phyloP scores from a whole-genome alignment of 2,797 vertebrate genomes.

The Aphelocoma californica region DNA sequence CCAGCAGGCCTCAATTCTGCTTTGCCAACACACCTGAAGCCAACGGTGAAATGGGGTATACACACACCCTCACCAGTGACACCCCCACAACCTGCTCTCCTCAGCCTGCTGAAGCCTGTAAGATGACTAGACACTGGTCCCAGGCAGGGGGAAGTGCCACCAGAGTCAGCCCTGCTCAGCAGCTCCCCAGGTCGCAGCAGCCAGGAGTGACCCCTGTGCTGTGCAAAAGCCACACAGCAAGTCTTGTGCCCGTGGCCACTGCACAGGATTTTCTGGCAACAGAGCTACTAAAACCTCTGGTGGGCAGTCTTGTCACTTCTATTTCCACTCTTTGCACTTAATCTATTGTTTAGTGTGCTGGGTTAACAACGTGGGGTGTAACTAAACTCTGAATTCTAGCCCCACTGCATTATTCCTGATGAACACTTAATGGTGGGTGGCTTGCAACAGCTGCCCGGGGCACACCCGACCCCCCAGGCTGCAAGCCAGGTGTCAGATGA shows the following conservation, averaged over 20 bases:
- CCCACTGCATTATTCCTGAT: background rate
- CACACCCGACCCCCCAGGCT: background rate
- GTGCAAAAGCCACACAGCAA: background rate
- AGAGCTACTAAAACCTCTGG: background rate
- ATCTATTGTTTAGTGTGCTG: background rate
- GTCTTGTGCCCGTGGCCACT: too few relatives aligned
- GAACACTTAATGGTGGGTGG: rapidly evolving
- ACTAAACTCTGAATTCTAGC: rapidly evolving
- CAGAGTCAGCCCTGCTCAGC: background rate
- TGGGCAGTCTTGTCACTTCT: too few relatives aligned
- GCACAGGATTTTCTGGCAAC: background rate
- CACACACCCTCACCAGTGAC: rapidly evolving
- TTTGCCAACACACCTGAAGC: background rate
- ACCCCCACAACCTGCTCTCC: background rate
- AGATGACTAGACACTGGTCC: background rate
- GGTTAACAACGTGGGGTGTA: background rate
- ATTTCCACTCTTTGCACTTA: background rate
- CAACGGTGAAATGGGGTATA: rapidly evolving
- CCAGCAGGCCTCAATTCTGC: background rate
- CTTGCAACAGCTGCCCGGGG: background rate
- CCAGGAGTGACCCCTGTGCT: rapidly evolving
- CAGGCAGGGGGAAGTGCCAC: background rate
- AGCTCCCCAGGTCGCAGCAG: background rate
- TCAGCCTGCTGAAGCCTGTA: background rate
- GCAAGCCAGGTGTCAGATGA: rapidly evolving